Conservation (phyloP, 2,888 invertebrate genomes). For the Agrilus cyanescens region DNA sequence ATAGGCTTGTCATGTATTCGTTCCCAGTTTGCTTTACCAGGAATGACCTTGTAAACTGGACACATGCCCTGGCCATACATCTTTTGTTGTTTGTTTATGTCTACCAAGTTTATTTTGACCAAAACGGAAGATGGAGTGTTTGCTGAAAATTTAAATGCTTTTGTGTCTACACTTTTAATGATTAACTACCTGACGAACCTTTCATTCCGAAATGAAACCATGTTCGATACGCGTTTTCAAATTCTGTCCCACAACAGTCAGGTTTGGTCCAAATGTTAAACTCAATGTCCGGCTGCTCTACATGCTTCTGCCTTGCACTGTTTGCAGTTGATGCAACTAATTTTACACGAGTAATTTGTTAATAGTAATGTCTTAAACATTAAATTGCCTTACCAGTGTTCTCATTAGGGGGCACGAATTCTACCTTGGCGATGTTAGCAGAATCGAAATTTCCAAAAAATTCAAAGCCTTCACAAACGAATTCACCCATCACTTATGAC, state of each 20-base stretch:
- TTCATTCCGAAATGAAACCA: slow-evolving; percentile 85
- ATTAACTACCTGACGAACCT: slow-evolving; percentile 34
- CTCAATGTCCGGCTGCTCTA: slow-evolving; percentile 58
- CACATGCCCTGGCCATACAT: slow-evolving; percentile 87
- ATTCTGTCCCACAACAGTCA: slow-evolving; percentile 77
- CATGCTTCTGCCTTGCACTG: slow-evolving; percentile 15
- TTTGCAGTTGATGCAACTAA: slow-evolving; percentile 20
- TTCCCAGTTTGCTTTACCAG: slow-evolving; percentile 73
- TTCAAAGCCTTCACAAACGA: slow-evolving; percentile 60
- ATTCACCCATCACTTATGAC: slow-evolving; percentile 30
- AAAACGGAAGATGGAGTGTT: slow-evolving; percentile 38
- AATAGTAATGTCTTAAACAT: not conserved
- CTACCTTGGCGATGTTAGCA: slow-evolving; percentile 75
- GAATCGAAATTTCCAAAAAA: slow-evolving; percentile 86
- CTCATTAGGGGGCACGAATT: slow-evolving; percentile 51
- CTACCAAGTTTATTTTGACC: slow-evolving; percentile 73
- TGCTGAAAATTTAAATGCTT: slow-evolving; percentile 24
- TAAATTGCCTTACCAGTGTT: no score
- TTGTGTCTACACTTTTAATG: not conserved
- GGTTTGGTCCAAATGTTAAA: slow-evolving; percentile 85
- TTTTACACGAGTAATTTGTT: slow-evolving; percentile 18
- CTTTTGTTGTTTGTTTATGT: slow-evolving; percentile 81
- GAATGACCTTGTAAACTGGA: slow-evolving; percentile 64
- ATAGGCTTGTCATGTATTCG: slow-evolving; percentile 68
- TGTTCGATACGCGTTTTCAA: slow-evolving; percentile 79